Evolutionary conservation across 37 sponge, comb jelly and placozoan species (phyloP).

Genomic region (Hormiphora californensis): DNA sequence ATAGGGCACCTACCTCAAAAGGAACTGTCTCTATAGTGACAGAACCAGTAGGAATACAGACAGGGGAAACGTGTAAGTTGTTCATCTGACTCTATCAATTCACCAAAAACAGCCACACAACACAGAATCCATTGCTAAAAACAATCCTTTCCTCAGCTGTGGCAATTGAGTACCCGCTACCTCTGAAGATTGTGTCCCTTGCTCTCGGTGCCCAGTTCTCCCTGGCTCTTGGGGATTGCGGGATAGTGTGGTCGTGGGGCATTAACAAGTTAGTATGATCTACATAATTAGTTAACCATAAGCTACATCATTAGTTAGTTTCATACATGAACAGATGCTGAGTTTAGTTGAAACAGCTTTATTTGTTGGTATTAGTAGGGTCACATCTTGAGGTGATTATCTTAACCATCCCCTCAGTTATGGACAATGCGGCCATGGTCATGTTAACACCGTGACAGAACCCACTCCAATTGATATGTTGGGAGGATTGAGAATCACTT

Average conservation of each 20-base stretch:
- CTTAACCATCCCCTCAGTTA: not conserved
- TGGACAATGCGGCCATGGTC: conserved; percentile 25
- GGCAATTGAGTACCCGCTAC: conserved; percentile 42
- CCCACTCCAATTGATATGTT: conserved; percentile 29
- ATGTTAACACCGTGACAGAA: not conserved
- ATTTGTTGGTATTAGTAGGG: not conserved
- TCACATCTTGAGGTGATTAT: not conserved
- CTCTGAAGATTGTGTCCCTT: not conserved
- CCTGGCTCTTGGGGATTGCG: not conserved
- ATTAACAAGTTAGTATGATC: conserved; percentile 10
- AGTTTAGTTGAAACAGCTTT: not conserved
- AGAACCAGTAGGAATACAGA: too few species aligned
- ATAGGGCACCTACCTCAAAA: too few species aligned
- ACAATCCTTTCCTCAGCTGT: too few species aligned
- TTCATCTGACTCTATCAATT: too few species aligned
- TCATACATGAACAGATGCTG: not conserved
- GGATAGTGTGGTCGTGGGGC: conserved; percentile 53
- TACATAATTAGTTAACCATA: not conserved
- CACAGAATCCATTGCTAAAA: too few species aligned
- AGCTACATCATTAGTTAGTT: not conserved
- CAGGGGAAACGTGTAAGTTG: too few species aligned
- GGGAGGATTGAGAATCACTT: not conserved
- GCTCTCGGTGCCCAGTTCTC: conserved; percentile 32
- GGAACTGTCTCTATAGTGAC: too few species aligned
- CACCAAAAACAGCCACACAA: too few species aligned